These are phyloP conservation scores for Amblyopsis hoosieri DNA, from an alignment of 2,797 vertebrate genomes.

Conservation along the genomic window DNA sequence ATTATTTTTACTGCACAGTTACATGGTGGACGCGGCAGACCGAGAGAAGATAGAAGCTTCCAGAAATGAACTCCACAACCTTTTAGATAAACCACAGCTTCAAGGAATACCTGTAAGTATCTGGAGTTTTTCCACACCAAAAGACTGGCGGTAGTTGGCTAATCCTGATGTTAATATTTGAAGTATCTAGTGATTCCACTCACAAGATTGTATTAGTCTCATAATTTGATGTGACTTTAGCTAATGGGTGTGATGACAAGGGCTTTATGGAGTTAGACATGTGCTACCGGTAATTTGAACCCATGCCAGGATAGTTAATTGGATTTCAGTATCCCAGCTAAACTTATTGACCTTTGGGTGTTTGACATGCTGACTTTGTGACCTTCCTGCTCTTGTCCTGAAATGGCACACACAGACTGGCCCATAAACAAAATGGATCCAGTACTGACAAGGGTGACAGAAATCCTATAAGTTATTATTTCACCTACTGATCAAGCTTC, in stretches of 20 bases:
- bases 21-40: slow-evolving; percentile 98
- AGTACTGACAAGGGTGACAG: background rate
- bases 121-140: slow-evolving; percentile 5
- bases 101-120: slow-evolving; percentile 95
- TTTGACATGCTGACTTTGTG: slow-evolving; percentile 24
- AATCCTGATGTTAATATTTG: slow-evolving; percentile 1
- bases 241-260: slow-evolving; percentile 30
- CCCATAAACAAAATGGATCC: background rate
- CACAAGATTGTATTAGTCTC: too few relatives aligned
- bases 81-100: slow-evolving; percentile 96
- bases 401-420: background rate
- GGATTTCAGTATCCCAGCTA: slow-evolving; percentile 8
- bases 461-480: slow-evolving; percentile 10
- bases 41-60: slow-evolving; percentile 96
- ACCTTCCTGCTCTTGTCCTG: slow-evolving; percentile 8
- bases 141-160: slow-evolving; percentile 2
- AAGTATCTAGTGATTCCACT: too few relatives aligned
- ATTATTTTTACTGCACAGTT: slow-evolving; percentile 71
- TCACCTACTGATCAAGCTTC: slow-evolving; percentile 6
- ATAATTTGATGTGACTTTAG: too few relatives aligned
- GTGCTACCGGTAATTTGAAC: slow-evolving; percentile 17
- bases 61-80: slow-evolving; percentile 96
- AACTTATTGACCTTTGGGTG: slow-evolving; percentile 16
- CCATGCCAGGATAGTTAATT: slow-evolving; percentile 6
- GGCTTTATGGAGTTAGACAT: slow-evolving; percentile 15